Evolutionary conservation across 2,113 vertebrate genomes (phyloP), one percentile per base, ranked within the genome.

Genomic region (Passer montanus): DNA sequence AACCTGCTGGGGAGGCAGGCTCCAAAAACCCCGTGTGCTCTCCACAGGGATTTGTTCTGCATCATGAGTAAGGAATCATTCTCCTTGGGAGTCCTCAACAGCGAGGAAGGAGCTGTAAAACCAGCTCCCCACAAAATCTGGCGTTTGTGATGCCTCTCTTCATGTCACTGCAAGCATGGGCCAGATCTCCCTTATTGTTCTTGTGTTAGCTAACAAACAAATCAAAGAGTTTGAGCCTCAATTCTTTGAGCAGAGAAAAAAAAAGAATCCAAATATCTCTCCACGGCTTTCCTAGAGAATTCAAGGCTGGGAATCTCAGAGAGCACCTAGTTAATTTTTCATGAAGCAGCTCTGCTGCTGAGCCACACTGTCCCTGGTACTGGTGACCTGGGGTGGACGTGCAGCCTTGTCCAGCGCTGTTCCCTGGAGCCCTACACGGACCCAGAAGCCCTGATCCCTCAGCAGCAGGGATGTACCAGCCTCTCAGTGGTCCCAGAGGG

Each of bases 341-440:
- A 13, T 7, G 19, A 20, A 44, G 6, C 58, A 33, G 28, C 20
- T 13, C 3, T 0, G 3, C 39, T 78, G 78, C 5, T 2, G 1
- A 17, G 10, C 33, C 13, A 7, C 24, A 3, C 11, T 10, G 0
- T 20, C 37, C 7, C 53, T 18, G 33, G 18, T 15, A 1, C 3
- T 33, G 64, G 3, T 55, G 44, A 21, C 31, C 30, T 5, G n/a
- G 41, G 53, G 30, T 24, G 30, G 64, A 20, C 27, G n/a, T 26
- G 53, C 91, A 76, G 67, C 35, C 39, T 39, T 55, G 31, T 27
- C 53, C 84, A 41, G 44, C 0, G 0, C 3, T 10, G 55, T 15
- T 17, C n/a, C 41, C 83, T 7, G 41, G 33, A 60, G 74, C 58
- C 27, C 56, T 2, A 2, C 37, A 10, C 0, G 0, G 59, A 55